These are phyloP conservation scores for Slavum lentiscoides DNA, from an alignment of 2,888 invertebrate genomes.

Conservation along the genomic window DNA sequence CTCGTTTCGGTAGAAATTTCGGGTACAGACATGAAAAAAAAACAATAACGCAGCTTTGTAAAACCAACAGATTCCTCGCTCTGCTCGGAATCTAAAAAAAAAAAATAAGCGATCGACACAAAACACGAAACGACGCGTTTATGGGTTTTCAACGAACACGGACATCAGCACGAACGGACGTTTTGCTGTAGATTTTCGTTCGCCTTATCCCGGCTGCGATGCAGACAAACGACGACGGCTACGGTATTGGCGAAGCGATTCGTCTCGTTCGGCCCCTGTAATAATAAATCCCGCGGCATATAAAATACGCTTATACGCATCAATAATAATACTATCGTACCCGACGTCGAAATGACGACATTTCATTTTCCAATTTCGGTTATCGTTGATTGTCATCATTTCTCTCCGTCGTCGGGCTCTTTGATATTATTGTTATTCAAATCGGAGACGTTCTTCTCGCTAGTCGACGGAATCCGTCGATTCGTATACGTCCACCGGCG, in stretches of 20 bases:
- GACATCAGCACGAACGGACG: too few relatives aligned
- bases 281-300: neutral
- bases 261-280: neutral
- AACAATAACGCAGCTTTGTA: too few relatives aligned
- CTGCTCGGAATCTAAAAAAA: too few relatives aligned
- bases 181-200: too few relatives aligned
- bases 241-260: constrained; percentile 8
- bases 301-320: constrained; percentile 38
- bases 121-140: too few relatives aligned
- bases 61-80: too few relatives aligned
- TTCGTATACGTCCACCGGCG: constrained; percentile 10
- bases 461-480: constrained; percentile 28
- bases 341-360: constrained; percentile 36
- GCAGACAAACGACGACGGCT: neutral
- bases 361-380: constrained; percentile 49
- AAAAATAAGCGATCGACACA: too few relatives aligned
- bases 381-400: constrained; percentile 48
- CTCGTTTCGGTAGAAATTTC: too few relatives aligned
- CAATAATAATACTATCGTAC: constrained; percentile 12
- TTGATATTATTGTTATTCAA: constrained; percentile 51
- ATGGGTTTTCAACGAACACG: too few relatives aligned
- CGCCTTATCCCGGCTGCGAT: too few relatives aligned
- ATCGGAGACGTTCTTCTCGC: constrained; percentile 5
- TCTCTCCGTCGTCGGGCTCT: constrained; percentile 1
- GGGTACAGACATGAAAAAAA: too few relatives aligned